Percentiles rank a stretch among this genome's conserved stretches.
Conservation (phyloP, 2,797 vertebrate species). For the Brotogeris chrysoptera region DNA sequence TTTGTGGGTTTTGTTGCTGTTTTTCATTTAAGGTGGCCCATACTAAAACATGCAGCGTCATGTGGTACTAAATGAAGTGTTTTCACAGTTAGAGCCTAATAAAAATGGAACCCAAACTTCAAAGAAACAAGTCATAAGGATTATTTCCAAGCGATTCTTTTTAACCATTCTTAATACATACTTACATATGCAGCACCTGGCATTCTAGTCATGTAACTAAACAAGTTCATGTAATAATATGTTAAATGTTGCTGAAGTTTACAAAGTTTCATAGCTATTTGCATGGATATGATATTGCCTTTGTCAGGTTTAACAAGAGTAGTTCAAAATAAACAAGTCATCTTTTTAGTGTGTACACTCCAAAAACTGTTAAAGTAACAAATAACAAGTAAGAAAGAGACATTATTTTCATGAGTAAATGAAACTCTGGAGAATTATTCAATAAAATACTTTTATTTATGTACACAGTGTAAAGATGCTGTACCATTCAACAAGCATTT, state of each 20-base stretch:
- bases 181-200: not conserved
- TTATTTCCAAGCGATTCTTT: not conserved
- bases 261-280: not conserved
- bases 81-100: not conserved
- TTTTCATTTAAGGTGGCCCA: not conserved
- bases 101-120: not conserved
- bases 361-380: not conserved
- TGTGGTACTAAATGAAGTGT: not conserved
- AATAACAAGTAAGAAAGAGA: not conserved
- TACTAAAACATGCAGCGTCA: not conserved
- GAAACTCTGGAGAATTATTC: not conserved
- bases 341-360: not conserved
- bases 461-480: not conserved
- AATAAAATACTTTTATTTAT: constrained; percentile 55
- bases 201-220: not conserved
- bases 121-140: not conserved
- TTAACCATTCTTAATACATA: not conserved
- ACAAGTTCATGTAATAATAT: not conserved
- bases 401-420: not conserved
- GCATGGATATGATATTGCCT: not conserved
- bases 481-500: not conserved
- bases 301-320: not conserved
- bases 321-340: not conserved
- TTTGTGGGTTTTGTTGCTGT: not conserved
- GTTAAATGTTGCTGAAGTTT: not conserved